Conservation (phyloP, 2,797 vertebrate species). For the Semotilus atromaculatus region DNA sequence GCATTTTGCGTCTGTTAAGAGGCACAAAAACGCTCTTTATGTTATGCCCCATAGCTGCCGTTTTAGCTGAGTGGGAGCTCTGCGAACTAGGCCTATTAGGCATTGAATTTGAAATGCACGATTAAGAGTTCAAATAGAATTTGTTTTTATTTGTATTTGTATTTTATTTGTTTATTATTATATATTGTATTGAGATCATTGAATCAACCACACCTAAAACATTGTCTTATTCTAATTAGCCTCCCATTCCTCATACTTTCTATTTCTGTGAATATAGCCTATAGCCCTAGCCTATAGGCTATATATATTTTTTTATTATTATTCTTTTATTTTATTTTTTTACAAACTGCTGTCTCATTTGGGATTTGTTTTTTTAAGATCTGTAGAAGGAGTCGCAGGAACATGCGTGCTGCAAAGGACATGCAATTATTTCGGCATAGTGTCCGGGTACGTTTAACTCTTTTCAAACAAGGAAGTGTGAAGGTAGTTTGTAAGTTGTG, state of each 20-base stretch:
- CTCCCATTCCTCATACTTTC: neutral
- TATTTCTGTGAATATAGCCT: neutral
- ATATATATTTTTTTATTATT: too few relatives aligned
- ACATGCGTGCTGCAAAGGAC: slow-evolving; percentile 80
- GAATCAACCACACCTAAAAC: neutral
- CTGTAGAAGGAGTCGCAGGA: slow-evolving; percentile 59
- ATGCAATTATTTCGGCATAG: slow-evolving; percentile 83
- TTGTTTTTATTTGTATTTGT: too few relatives aligned
- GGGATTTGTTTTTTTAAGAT: neutral
- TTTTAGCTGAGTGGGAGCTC: too few relatives aligned
- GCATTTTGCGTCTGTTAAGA: too few relatives aligned
- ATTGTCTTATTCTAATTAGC: neutral
- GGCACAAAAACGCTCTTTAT: too few relatives aligned
- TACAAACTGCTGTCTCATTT: neutral
- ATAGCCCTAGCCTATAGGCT: too few relatives aligned
- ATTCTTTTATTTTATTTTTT: neutral
- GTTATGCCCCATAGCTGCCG: too few relatives aligned
- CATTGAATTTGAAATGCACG: too few relatives aligned
- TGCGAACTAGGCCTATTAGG: too few relatives aligned
- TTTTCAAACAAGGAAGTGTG: neutral
- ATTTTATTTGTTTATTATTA: neutral
- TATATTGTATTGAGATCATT: neutral
- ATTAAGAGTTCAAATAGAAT: too few relatives aligned
- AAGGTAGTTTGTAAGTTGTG: neutral
- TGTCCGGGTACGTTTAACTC: slow-evolving; percentile 78